Percentiles rank a stretch among this genome's conserved stretches.
These are phyloP conservation scores for Hyppa rectilinea DNA, from an alignment of 2,888 invertebrate species.

Conservation along the genomic window DNA sequence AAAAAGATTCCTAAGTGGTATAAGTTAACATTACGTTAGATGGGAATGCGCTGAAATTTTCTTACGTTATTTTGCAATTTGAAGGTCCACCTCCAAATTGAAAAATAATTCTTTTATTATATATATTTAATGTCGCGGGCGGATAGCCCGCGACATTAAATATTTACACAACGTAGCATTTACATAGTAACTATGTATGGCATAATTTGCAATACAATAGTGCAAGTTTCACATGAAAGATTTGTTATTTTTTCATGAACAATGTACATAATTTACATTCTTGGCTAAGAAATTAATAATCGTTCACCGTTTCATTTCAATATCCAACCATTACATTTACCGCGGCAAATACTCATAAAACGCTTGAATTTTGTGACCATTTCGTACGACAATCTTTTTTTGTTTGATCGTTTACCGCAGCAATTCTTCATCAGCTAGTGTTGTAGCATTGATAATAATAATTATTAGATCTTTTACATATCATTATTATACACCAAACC, in stretches of 20 bases:
- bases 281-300: constrained; percentile 19
- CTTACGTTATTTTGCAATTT: background rate
- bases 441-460: background rate
- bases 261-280: constrained; percentile 13
- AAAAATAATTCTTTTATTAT: too few species aligned
- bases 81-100: too few species aligned
- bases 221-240: background rate
- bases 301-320: background rate
- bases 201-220: background rate
- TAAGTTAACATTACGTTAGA: background rate
- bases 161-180: too few species aligned
- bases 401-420: background rate
- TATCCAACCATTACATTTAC: background rate
- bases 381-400: background rate
- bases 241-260: background rate
- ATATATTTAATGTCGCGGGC: too few species aligned
- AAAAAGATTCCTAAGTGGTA: background rate
- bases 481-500: background rate
- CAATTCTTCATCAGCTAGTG: background rate
- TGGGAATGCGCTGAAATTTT: background rate
- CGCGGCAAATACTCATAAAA: background rate
- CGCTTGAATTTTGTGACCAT: constrained; percentile 9
- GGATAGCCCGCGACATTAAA: too few species aligned
- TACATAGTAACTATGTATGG: too few species aligned
- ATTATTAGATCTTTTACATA: constrained; percentile 1